These are phyloP conservation scores for Uria lomvia DNA, from an alignment of 2,113 vertebrate species.

Conservation along the genomic window DNA sequence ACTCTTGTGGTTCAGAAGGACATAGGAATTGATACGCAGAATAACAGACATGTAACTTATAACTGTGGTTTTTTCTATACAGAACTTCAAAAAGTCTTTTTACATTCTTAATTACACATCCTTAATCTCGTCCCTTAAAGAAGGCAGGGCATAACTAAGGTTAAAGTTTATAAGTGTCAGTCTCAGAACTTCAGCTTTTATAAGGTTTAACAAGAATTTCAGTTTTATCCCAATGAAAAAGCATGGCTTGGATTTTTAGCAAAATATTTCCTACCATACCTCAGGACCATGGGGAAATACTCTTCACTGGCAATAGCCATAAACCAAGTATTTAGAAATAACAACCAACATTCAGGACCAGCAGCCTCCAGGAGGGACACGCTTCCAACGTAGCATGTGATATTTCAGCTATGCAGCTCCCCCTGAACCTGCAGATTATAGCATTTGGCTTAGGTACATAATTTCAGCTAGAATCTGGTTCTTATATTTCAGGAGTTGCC, in stretches of 20 bases:
- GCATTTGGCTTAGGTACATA: not conserved
- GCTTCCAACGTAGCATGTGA: not conserved
- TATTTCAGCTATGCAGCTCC: not conserved
- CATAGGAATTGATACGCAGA: not conserved
- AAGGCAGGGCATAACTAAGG: not conserved
- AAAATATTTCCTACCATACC: not conserved
- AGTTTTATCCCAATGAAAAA: not conserved
- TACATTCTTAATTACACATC: not conserved
- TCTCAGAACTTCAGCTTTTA: not conserved
- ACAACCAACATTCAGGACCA: not conserved
- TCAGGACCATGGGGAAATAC: not conserved
- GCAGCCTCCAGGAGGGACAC: not conserved
- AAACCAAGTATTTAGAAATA: not conserved
- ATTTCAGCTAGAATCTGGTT: not conserved
- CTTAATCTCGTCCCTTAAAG: not conserved
- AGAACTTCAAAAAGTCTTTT: not conserved
- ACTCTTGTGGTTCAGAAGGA: not conserved
- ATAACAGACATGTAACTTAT: not conserved
- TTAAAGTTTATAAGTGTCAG: not conserved
- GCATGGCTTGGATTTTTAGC: not conserved
- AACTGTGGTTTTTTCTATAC: not conserved
- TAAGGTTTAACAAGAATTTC: not conserved
- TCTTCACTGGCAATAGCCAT: not conserved
- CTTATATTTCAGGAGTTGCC: constrained; percentile 15
- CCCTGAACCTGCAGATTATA: not conserved